A percentile compares a stretch with the other conserved stretches of the same genome.
Conservation (phyloP, 2,888 invertebrate species). For the Standfussiana lucernea region DNA sequence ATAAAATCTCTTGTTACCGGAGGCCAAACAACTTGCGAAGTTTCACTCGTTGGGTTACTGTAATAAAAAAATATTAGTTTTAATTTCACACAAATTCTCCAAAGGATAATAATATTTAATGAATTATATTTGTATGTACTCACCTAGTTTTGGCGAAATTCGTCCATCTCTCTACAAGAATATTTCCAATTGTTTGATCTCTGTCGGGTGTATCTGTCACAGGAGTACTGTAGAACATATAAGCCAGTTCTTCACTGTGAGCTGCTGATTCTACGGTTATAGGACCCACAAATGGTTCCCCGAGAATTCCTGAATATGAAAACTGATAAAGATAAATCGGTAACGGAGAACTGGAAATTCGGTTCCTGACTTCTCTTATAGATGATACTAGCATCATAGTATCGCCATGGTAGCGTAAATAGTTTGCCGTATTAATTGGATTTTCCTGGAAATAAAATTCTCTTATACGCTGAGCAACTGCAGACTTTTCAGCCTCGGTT, state of each 20-base stretch:
- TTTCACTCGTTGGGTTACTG: conserved; percentile 79
- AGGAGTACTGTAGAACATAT: conserved; percentile 76
- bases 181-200: conserved; percentile 78
- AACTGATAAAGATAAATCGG: conserved; percentile 84
- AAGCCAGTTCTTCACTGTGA: conserved; percentile 85
- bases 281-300: conserved; percentile 77
- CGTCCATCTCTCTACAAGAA: conserved; percentile 85
- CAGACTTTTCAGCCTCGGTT: conserved; percentile 68
- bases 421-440: conserved; percentile 70
- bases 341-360: conserved; percentile 69
- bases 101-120: too few species aligned
- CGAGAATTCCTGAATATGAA: conserved; percentile 83
- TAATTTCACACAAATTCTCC: background rate
- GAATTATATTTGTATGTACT: background rate
- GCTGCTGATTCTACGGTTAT: conserved; percentile 76
- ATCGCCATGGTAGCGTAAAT: conserved; percentile 83
- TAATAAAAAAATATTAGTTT: conserved; percentile 61
- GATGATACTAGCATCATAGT: conserved; percentile 84
- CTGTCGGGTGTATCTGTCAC: conserved; percentile 54
- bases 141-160: conserved; percentile 86
- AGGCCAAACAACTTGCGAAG: conserved; percentile 77
- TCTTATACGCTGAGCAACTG: conserved; percentile 74
- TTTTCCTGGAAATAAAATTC: conserved; percentile 77
- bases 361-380: conserved; percentile 79
- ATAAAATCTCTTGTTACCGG: conserved; percentile 72